Conservation (phyloP, 1,140 invertebrate species). For the Micrasema longulum region DNA sequence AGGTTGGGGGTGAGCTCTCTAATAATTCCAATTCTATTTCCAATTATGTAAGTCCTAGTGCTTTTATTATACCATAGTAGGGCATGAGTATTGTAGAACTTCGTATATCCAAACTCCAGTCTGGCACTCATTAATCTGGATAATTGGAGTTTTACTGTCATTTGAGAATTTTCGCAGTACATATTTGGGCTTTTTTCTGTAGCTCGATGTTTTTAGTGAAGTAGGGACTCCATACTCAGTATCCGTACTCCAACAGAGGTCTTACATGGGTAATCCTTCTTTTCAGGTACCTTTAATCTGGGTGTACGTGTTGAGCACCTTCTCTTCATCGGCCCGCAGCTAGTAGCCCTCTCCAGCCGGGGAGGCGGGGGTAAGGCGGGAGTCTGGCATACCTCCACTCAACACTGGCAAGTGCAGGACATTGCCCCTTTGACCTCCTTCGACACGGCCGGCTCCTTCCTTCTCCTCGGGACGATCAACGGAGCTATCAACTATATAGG, state of each 20-base stretch:
- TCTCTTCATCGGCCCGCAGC: conserved; percentile 96
- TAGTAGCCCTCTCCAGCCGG: conserved; percentile 87
- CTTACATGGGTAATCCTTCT: background rate
- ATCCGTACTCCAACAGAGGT: no score
- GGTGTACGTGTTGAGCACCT: conserved; percentile 94
- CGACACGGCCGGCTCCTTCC: conserved; percentile 95
- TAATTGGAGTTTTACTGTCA: no score
- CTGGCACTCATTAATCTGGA: no score
- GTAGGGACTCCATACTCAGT: no score
- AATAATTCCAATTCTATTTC: no score
- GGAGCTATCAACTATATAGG: conserved; percentile 98
- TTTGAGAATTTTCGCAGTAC: background rate
- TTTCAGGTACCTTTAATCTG: conserved; percentile 87
- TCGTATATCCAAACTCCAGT: no score
- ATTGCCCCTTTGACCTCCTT: conserved; percentile 94
- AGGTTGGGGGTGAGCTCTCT: no score
- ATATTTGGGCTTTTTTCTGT: no score
- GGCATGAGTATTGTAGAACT: no score
- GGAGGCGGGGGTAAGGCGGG: conserved; percentile 90
- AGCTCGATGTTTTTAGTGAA: no score
- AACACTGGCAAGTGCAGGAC: conserved; percentile 98
- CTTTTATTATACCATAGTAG: no score
- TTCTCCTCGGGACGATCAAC: conserved; percentile 94
- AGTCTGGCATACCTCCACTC: conserved; percentile 98
- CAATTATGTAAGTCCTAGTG: no score